phyloP scores from a whole-genome alignment of 2,113 vertebrate genomes.

The Trogon melanurus region DNA sequence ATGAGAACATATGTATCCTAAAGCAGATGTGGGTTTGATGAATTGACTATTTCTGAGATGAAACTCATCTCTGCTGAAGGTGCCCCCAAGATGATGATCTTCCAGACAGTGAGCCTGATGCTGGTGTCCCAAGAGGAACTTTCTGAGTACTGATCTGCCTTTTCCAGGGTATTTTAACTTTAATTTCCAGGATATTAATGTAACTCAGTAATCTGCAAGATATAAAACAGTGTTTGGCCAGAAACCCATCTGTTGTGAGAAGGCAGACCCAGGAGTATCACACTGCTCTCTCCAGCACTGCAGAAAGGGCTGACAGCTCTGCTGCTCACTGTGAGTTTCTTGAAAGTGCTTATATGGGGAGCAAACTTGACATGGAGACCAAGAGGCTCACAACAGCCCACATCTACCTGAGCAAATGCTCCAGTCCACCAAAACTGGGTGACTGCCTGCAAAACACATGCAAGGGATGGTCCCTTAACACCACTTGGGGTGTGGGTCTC shows the following conservation, averaged over 20 bases:
- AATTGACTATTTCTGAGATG: background rate
- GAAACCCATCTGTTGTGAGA: background rate
- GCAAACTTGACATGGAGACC: background rate
- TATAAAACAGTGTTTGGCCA: background rate
- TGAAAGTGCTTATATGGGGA: background rate
- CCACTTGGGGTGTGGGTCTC: background rate
- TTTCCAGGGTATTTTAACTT: background rate
- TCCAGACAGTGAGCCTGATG: background rate
- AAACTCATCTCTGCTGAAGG: background rate
- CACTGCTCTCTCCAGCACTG: background rate
- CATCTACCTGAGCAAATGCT: background rate
- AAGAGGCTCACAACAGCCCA: background rate
- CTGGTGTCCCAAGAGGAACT: background rate
- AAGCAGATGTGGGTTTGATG: background rate
- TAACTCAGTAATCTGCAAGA: background rate
- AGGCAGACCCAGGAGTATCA: background rate
- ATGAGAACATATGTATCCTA: accelerated
- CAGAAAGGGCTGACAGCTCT: background rate
- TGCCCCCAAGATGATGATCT: background rate
- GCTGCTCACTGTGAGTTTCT: accelerated
- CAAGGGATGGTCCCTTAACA: background rate
- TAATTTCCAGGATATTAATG: background rate
- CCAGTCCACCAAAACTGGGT: background rate
- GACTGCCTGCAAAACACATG: background rate
- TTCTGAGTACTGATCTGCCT: background rate